Conservation (phyloP, 2,797 vertebrate genomes). For the Salmo trutta region DNA sequence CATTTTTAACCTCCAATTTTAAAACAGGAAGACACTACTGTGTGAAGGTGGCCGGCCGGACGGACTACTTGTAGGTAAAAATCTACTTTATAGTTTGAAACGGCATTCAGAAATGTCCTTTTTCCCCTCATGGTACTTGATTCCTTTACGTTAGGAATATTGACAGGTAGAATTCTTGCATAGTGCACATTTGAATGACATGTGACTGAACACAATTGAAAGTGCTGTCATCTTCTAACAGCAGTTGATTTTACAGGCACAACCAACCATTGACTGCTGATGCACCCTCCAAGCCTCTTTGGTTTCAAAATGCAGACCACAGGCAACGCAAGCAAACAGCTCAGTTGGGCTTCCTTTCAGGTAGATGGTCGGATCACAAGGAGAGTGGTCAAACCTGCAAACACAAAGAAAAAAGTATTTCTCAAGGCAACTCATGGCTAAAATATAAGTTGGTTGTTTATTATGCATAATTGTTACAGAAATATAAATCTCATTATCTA, state of each 20-base stretch:
- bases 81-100: background rate
- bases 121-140: no score
- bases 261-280: slow-evolving; percentile 81
- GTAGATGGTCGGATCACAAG: slow-evolving; percentile 90
- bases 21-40: background rate
- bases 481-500: no score
- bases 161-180: no score
- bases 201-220: background rate
- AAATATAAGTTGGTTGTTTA: background rate
- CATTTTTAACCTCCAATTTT: background rate
- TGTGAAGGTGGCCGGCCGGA: background rate
- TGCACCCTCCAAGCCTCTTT: slow-evolving; percentile 83
- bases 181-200: no score
- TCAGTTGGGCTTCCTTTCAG: slow-evolving; percentile 81
- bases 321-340: slow-evolving; percentile 84
- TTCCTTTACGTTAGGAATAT: no score
- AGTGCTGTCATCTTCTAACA: no score
- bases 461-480: background rate
- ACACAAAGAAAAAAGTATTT: background rate
- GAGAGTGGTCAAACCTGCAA: slow-evolving; percentile 95
- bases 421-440: no score
- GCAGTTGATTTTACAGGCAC: background rate
- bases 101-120: background rate
- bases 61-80: background rate
- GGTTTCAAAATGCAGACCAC: slow-evolving; percentile 78